Conservation (phyloP, 2,113 vertebrate species). For the Mionectes macconnelli region DNA sequence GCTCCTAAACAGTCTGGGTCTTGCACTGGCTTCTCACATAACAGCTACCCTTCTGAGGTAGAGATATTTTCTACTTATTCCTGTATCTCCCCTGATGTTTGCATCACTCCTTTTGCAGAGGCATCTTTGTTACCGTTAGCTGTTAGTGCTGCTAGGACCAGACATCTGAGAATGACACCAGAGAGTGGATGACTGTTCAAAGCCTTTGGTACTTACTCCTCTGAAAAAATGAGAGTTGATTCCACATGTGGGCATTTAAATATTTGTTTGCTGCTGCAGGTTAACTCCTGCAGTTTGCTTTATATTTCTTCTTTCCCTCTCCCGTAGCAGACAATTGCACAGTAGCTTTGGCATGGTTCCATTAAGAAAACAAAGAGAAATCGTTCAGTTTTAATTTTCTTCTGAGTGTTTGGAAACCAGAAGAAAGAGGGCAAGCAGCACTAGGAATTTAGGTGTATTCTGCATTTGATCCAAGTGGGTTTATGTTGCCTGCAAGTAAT, state of each 20-base stretch:
- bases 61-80: neutral
- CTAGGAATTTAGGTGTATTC: neutral
- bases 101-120: neutral
- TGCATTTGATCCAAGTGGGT: neutral
- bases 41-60: neutral
- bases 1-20: neutral
- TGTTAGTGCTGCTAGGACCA: neutral
- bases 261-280: neutral
- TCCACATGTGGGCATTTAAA: neutral
- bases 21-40: neutral
- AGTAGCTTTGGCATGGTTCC: neutral
- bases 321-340: neutral
- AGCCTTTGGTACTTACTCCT: neutral
- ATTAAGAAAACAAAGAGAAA: neutral
- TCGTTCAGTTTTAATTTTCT: neutral
- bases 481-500: neutral
- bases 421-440: neutral
- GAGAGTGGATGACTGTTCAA: neutral
- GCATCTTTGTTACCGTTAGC: neutral
- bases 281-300: neutral
- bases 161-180: neutral
- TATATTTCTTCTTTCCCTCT: neutral
- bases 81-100: neutral
- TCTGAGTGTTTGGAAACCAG: neutral
- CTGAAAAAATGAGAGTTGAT: neutral